phyloP scores from a whole-genome alignment of 2,888 invertebrate species.

The Cryptocephalus moraei region DNA sequence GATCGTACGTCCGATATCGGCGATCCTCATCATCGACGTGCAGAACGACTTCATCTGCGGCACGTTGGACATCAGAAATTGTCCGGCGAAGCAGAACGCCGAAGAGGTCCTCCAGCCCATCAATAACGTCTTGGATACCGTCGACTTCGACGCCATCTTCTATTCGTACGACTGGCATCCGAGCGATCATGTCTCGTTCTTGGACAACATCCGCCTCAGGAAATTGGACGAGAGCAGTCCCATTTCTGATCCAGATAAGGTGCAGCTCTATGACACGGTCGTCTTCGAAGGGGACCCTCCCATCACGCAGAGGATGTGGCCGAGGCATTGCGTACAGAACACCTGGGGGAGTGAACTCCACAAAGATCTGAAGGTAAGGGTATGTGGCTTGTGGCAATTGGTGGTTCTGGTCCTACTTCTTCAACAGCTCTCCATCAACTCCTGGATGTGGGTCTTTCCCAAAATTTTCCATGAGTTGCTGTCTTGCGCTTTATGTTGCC shows the following conservation, averaged over 20 bases:
- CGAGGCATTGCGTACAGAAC: conserved; percentile 88
- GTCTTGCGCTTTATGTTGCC: no score
- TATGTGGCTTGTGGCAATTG: no score
- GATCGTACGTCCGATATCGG: conserved; percentile 55
- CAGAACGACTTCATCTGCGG: conserved; percentile 97
- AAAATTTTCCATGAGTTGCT: no score
- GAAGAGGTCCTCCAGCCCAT: conserved; percentile 83
- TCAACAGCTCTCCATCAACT: no score
- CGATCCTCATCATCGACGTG: conserved; percentile 86
- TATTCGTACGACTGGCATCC: conserved; percentile 98
- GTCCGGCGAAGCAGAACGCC: conserved; percentile 83
- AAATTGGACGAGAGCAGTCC: conserved; percentile 60
- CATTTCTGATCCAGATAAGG: conserved; percentile 56
- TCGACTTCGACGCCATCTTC: conserved; percentile 75
- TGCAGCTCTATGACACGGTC: conserved; percentile 78
- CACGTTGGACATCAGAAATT: conserved; percentile 80
- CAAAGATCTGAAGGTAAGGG: conserved; percentile 66
- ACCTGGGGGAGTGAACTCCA: conserved; percentile 91
- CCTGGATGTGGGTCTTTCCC: no score
- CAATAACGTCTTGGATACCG: conserved; percentile 67
- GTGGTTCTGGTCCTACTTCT: no score
- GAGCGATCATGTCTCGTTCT: conserved; percentile 86
- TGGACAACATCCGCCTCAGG: conserved; percentile 68
- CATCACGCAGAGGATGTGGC: conserved; percentile 85
- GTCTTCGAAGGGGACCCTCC: conserved; percentile 77